Evolutionary conservation across 2,797 vertebrate species (phyloP).

Genomic region (Chelmon rostratus): DNA sequence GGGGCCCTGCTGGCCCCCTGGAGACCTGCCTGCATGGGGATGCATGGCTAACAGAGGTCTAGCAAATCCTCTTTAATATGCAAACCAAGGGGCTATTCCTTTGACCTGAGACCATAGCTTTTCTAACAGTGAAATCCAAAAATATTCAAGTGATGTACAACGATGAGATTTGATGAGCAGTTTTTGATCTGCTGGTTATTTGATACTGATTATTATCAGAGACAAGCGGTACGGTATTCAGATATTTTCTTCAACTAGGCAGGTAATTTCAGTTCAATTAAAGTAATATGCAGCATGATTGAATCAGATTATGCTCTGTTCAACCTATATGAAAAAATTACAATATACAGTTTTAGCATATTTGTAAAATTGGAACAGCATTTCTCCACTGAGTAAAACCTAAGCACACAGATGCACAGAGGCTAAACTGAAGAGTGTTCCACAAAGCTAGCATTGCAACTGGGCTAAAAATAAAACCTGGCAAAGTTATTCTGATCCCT

Average conservation of each 20-base stretch:
- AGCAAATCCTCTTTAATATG: slow-evolving; percentile 80
- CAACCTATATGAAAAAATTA: slow-evolving; percentile 30
- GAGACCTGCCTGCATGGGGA: slow-evolving; percentile 84
- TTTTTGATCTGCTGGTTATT: slow-evolving; percentile 74
- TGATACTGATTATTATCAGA: slow-evolving; percentile 69
- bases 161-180: slow-evolving; percentile 63
- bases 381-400: slow-evolving; percentile 69
- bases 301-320: slow-evolving; percentile 31
- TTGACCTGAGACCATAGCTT: slow-evolving; percentile 81
- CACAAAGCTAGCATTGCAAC: slow-evolving; percentile 85
- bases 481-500: slow-evolving; percentile 88
- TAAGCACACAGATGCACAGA: slow-evolving; percentile 79
- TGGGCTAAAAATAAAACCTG: slow-evolving; percentile 90
- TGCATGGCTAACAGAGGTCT: slow-evolving; percentile 81
- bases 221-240: slow-evolving; percentile 46
- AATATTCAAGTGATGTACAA: slow-evolving; percentile 73
- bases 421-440: slow-evolving; percentile 80
- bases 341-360: slow-evolving; percentile 50
- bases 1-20: slow-evolving; percentile 86
- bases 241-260: slow-evolving; percentile 38
- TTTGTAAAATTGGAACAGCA: slow-evolving; percentile 57
- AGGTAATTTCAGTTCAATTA: slow-evolving; percentile 50
- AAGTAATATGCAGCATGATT: slow-evolving; percentile 39
- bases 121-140: slow-evolving; percentile 78
- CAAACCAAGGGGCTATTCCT: slow-evolving; percentile 81